phyloP scores from a whole-genome alignment of 2,797 vertebrate genomes.

The Microcaecilia unicolor region DNA sequence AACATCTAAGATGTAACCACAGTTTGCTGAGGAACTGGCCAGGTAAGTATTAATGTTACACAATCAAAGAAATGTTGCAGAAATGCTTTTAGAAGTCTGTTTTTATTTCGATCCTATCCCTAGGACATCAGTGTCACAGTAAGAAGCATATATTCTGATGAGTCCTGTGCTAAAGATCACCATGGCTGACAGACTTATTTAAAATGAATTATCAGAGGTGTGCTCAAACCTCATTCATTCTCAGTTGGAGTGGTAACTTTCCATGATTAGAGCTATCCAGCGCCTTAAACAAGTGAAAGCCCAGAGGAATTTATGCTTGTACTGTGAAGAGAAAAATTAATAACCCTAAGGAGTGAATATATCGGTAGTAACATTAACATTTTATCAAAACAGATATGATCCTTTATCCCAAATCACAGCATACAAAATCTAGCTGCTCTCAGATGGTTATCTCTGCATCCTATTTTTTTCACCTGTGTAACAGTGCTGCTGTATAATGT shows the following conservation, averaged over 20 bases:
- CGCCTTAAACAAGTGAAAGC: no score
- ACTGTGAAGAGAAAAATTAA: conserved; percentile 1
- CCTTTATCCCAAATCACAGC: background rate
- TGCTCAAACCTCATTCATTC: background rate
- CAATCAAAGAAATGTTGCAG: no score
- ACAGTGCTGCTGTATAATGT: background rate
- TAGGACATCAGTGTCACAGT: background rate
- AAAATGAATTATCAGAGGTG: background rate
- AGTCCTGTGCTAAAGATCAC: background rate
- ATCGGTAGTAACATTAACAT: background rate
- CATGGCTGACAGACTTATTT: background rate
- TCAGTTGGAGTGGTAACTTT: background rate
- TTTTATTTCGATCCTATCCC: no score
- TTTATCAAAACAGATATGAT: background rate
- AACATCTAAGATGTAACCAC: no score
- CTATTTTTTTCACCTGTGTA: background rate
- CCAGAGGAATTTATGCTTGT: background rate
- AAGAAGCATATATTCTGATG: background rate
- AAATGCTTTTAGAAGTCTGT: no score
- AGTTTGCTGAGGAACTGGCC: no score
- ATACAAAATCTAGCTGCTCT: background rate
- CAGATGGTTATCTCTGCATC: background rate
- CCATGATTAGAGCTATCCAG: background rate
- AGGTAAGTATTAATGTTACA: no score
- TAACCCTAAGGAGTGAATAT: background rate